phyloP scores from a whole-genome alignment of 53 echinoderm and acorn worm species.

The Echinarachnius parma region DNA sequence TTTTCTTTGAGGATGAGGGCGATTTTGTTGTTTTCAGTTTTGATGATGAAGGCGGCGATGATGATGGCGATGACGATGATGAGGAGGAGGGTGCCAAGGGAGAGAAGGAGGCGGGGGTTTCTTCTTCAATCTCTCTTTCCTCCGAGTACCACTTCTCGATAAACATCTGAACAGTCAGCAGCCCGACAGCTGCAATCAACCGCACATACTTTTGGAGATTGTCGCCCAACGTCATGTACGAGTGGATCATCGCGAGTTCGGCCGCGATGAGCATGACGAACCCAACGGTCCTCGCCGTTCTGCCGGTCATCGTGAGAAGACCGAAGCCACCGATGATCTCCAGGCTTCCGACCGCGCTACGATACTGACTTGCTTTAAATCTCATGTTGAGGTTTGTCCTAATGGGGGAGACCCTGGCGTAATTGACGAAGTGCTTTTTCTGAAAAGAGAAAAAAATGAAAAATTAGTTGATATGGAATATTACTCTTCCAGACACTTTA shows the following conservation, averaged over 20 bases:
- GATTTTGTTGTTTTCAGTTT: no score
- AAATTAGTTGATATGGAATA: not conserved
- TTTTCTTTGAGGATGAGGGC: not conserved
- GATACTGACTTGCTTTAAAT: slow-evolving; percentile 81
- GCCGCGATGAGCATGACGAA: slow-evolving; percentile 62
- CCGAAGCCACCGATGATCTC: slow-evolving; percentile 88
- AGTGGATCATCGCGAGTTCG: slow-evolving; percentile 77
- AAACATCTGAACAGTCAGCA: slow-evolving; percentile 59
- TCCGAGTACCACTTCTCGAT: slow-evolving; percentile 44
- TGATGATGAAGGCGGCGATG: not conserved
- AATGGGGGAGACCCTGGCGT: slow-evolving; percentile 81
- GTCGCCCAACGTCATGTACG: slow-evolving; percentile 73
- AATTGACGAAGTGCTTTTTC: slow-evolving; percentile 99
- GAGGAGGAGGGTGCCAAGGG: no score
- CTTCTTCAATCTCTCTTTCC: slow-evolving; percentile 24
- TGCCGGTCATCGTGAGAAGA: slow-evolving; percentile 68
- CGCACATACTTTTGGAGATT: slow-evolving; percentile 53
- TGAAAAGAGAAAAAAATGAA: slow-evolving; percentile 10
- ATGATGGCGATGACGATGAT: not conserved
- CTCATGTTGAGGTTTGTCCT: slow-evolving; percentile 62
- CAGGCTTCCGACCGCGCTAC: slow-evolving; percentile 68
- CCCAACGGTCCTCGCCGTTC: slow-evolving; percentile 55
- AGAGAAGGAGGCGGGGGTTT: not conserved
- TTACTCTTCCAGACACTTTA: not conserved
- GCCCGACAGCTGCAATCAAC: slow-evolving; percentile 56